These are phyloP conservation scores for Dicranocentrus wangi DNA, from an alignment of 2,888 invertebrate genomes.

Conservation along the genomic window DNA sequence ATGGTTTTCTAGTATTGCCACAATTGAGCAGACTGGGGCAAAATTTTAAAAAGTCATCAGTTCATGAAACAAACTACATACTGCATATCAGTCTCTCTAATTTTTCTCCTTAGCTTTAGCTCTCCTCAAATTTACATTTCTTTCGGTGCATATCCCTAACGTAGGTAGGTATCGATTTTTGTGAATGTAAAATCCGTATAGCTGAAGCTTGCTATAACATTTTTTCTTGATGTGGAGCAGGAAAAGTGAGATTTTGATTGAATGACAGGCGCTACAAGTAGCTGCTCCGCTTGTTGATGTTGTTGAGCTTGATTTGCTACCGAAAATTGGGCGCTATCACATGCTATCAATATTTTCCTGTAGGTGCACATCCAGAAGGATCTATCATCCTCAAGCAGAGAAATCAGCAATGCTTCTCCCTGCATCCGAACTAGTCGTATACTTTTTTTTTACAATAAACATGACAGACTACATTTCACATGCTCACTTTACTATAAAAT, in stretches of 20 bases:
- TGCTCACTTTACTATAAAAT: background rate
- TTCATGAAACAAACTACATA: too few species aligned
- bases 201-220: background rate
- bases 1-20: conserved; percentile 5
- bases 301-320: conserved; percentile 39
- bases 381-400: conserved; percentile 15
- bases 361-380: conserved; percentile 51
- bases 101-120: background rate
- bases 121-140: background rate
- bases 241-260: conserved; percentile 60
- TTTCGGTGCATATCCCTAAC: too few species aligned
- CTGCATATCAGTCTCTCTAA: background rate
- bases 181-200: too few species aligned
- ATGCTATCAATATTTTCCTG: conserved; percentile 7
- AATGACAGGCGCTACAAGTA: conserved; percentile 38
- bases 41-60: too few species aligned
- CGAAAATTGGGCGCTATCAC: conserved; percentile 26
- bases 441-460: background rate
- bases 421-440: background rate
- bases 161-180: too few species aligned
- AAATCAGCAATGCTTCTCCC: conserved; percentile 32
- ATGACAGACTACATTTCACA: background rate
- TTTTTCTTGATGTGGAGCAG: conserved; percentile 35
- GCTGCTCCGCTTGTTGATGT: conserved; percentile 10
- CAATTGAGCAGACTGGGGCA: background rate